A percentile compares a stretch with the other conserved stretches of the same genome.
Conservation (phyloP, 2,797 vertebrate species). For the Fundulus diaphanus region DNA sequence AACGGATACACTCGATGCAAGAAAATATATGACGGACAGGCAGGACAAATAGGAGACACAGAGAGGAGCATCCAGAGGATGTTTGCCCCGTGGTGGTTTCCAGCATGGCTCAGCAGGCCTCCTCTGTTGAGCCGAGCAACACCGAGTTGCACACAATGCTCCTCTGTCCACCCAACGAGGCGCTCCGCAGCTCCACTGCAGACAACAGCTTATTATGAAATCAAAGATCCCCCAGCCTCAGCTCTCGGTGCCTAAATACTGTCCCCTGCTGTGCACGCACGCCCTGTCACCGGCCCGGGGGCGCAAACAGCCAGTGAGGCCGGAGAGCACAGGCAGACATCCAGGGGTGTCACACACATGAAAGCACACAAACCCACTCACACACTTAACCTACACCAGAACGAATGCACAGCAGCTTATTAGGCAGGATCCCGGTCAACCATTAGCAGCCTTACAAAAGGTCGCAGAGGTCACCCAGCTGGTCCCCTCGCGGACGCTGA, state of each 20-base stretch:
- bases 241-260: slow-evolving; percentile 72
- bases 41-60: slow-evolving; percentile 24
- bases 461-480: slow-evolving; percentile 73
- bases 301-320: slow-evolving; percentile 64
- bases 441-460: slow-evolving; percentile 64
- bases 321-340: slow-evolving; percentile 56
- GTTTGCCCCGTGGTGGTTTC: slow-evolving; percentile 64
- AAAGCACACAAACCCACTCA: slow-evolving; percentile 63
- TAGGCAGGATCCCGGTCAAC: slow-evolving; percentile 59
- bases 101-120: slow-evolving; percentile 56
- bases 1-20: neutral
- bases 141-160: slow-evolving; percentile 69
- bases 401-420: slow-evolving; percentile 70
- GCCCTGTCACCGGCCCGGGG: slow-evolving; percentile 65
- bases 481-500: slow-evolving; percentile 64
- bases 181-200: slow-evolving; percentile 73
- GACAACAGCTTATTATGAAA: slow-evolving; percentile 79
- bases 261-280: slow-evolving; percentile 76
- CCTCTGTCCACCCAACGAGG: slow-evolving; percentile 66
- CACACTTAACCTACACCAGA: slow-evolving; percentile 58
- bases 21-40: slow-evolving; percentile 4
- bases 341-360: slow-evolving; percentile 66
- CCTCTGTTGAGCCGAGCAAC: slow-evolving; percentile 48
- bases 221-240: slow-evolving; percentile 62
- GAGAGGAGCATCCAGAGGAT: slow-evolving; percentile 51